Base-by-base conservation (phyloP, 2,113 vertebrate species). In the Nicator chloris region DNA sequence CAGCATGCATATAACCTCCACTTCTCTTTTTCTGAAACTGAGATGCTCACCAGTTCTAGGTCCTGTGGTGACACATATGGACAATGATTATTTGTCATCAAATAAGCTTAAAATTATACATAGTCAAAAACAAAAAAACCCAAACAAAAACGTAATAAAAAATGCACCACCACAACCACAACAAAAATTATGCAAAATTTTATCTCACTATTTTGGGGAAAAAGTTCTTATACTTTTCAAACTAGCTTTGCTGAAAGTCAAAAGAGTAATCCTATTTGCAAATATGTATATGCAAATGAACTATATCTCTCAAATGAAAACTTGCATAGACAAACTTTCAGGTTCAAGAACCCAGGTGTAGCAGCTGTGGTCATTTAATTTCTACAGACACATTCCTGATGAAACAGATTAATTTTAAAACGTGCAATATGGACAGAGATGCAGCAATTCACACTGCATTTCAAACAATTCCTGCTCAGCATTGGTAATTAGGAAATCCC, bases 401-500 rank as follows among this genome's bases (percentile, higher is more conserved):
- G 39, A 80, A 90, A 88, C 22, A 65, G 75, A 83, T 95, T 91
- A 45, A 65, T 86, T 93, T 66, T 47, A 54, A 95, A 86, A 79
- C 54, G 40, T 69, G 54, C 40, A 92, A 91, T 86, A 73, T 83
- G 39, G 78, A 51, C 76, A 84, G 77, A 77, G 44, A 54, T 79
- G 39, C 40, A 93, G 53, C 59, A 91, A 57, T 86, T 93, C 68
- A 73, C 44, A 51, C 45, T 81, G 44, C 30, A 49, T 79, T 92
- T 64, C 63, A 86, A 93, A 60, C 12, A 63, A 85, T 65, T 88
- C 42, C 65, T 95, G n/a, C 68, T 93, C 79, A 90, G 72, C 47
- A 88, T 71, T 73, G 56, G 31, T 93, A 92, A 92, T 83, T 57
- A 82, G 80, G 71, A 94, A 86, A 93, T 78, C 68, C 47, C 69